A percentile compares a stretch with the other conserved stretches of the same genome.
These are phyloP conservation scores for Lasioglossum villosulum DNA, from an alignment of 2,888 invertebrate genomes.

Conservation along the genomic window DNA sequence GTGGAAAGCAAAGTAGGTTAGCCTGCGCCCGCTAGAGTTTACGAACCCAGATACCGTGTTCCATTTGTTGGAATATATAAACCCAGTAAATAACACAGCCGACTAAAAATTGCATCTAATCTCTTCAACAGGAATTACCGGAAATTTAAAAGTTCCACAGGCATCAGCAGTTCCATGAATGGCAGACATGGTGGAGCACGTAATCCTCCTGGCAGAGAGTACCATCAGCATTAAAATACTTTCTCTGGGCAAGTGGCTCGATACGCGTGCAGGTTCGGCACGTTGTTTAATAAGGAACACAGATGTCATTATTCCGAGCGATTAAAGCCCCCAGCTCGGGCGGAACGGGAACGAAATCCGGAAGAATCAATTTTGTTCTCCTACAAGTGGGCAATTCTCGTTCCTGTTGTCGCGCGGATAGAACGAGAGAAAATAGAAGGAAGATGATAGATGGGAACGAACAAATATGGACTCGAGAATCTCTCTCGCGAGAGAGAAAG, in stretches of 20 bases:
- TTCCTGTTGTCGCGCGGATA: conserved; percentile 34
- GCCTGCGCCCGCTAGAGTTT: background rate
- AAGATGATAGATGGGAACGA: conserved; percentile 60
- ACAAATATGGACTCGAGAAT: conserved; percentile 61
- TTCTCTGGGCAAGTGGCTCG: background rate
- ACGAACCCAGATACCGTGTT: background rate
- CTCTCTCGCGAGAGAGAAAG: conserved; percentile 45
- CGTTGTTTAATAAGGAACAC: conserved; percentile 18
- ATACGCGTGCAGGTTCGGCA: background rate
- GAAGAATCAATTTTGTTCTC: conserved; percentile 47
- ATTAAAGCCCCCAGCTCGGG: conserved; percentile 14
- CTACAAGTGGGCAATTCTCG: conserved; percentile 55
- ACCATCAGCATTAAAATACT: background rate
- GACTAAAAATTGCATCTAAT: no score
- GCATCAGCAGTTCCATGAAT: background rate
- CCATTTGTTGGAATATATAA: background rate
- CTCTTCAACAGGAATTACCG: no score
- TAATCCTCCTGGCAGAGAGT: background rate
- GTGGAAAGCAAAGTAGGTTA: conserved; percentile 1
- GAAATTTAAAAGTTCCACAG: no score
- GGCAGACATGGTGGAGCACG: background rate
- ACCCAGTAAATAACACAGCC: no score
- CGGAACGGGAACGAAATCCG: conserved; percentile 30
- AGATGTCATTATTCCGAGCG: conserved; percentile 31
- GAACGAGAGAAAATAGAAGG: conserved; percentile 34